Evolutionary conservation across 53 echinoderm and acorn worm species (phyloP).

Genomic region (Paelopatides confundens): DNA sequence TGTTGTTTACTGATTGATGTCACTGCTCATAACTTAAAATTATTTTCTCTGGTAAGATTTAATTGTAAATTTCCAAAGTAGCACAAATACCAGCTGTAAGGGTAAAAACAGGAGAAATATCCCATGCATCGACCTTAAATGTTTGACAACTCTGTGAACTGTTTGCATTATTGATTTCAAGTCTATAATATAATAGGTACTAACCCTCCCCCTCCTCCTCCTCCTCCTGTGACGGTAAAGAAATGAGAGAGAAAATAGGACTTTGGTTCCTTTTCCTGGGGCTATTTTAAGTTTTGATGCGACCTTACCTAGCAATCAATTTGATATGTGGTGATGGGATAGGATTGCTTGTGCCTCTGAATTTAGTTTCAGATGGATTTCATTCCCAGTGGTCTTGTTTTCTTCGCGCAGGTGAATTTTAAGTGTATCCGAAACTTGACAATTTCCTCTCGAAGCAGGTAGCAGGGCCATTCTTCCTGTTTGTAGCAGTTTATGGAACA

Average conservation of each 20-base stretch:
- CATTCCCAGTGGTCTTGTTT: conserved; percentile 1
- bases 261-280: background rate
- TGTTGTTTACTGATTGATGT: no score
- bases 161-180: background rate
- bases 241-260: background rate
- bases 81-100: no score
- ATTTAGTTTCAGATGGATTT: background rate
- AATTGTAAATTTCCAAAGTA: no score
- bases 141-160: no score
- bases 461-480: background rate
- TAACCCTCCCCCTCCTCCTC: background rate
- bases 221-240: background rate
- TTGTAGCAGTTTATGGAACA: background rate
- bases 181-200: background rate
- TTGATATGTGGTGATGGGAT: background rate
- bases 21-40: no score
- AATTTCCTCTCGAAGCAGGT: background rate
- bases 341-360: conserved; percentile 4
- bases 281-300: background rate
- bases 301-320: background rate
- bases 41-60: no score
- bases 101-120: no score
- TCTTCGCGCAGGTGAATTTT: conserved; percentile 23
- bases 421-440: background rate
- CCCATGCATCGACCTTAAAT: no score